phyloP scores from a whole-genome alignment of 2,113 vertebrate species.

The Channa argus region DNA sequence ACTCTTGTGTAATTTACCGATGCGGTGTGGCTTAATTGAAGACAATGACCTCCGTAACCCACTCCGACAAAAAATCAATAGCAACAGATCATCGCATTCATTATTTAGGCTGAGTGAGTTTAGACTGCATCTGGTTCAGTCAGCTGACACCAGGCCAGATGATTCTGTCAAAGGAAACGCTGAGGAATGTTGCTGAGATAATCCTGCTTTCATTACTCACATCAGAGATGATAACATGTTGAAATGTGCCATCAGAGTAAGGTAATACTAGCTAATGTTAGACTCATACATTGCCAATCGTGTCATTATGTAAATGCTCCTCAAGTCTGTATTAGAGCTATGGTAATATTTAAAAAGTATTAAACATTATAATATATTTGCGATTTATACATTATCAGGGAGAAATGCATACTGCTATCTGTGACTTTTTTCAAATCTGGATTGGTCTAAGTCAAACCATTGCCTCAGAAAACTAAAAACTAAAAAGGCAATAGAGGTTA shows the following conservation, averaged over 20 bases:
- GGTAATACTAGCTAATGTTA: no score
- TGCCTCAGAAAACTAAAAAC: constrained; percentile 6
- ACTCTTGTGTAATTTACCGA: constrained; percentile 51
- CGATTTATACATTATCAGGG: neutral
- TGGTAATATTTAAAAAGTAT: neutral
- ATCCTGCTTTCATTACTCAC: neutral
- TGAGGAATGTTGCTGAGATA: neutral
- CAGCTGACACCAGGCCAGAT: constrained; percentile 2
- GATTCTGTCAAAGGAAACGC: neutral
- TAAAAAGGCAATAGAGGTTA: constrained; percentile 21
- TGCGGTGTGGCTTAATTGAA: constrained; percentile 48
- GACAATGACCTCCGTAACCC: constrained; percentile 56
- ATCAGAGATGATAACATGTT: neutral
- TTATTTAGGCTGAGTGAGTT: constrained; percentile 9
- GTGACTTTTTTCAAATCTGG: neutral
- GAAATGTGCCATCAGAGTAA: neutral
- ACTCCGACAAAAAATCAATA: constrained; percentile 73
- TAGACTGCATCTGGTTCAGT: constrained; percentile 6
- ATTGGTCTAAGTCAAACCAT: constrained; percentile 8
- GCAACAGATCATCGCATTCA: constrained; percentile 30
- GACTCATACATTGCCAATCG: neutral
- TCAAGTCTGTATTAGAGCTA: neutral
- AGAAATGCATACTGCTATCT: neutral
- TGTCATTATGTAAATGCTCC: neutral
- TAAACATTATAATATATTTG: neutral